These are phyloP conservation scores for Ophion ventricosus DNA, from an alignment of 2,888 invertebrate species.

Conservation along the genomic window DNA sequence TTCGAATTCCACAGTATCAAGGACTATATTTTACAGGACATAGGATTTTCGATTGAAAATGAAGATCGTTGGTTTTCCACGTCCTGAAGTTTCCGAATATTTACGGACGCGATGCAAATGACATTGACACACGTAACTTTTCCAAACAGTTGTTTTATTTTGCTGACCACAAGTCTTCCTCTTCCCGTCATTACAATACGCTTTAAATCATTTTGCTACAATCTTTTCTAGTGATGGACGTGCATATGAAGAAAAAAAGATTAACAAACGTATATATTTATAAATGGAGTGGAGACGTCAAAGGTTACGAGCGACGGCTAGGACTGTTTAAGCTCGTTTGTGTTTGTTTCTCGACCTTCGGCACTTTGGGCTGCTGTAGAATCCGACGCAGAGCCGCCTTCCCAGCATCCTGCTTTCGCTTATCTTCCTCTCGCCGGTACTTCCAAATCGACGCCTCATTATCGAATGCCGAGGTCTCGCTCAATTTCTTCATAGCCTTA, in stretches of 20 bases:
- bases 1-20: too few species aligned
- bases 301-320: neutral
- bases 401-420: neutral
- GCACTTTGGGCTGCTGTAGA: neutral
- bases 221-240: neutral
- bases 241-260: neutral
- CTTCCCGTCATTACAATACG: too few species aligned
- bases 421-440: neutral
- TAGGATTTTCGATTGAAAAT: neutral
- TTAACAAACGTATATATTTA: neutral
- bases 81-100: neutral
- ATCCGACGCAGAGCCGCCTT: neutral
- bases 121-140: neutral
- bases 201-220: neutral
- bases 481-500: neutral
- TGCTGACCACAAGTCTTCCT: too few species aligned
- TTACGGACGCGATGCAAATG: neutral
- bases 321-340: neutral
- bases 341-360: neutral
- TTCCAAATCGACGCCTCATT: neutral
- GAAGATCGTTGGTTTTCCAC: neutral
- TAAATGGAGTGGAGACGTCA: neutral
- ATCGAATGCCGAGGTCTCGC: neutral
- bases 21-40: neutral
- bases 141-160: neutral